These are phyloP conservation scores for Potorous gilbertii DNA, from an alignment of 2,797 vertebrate genomes.

Conservation along the genomic window DNA sequence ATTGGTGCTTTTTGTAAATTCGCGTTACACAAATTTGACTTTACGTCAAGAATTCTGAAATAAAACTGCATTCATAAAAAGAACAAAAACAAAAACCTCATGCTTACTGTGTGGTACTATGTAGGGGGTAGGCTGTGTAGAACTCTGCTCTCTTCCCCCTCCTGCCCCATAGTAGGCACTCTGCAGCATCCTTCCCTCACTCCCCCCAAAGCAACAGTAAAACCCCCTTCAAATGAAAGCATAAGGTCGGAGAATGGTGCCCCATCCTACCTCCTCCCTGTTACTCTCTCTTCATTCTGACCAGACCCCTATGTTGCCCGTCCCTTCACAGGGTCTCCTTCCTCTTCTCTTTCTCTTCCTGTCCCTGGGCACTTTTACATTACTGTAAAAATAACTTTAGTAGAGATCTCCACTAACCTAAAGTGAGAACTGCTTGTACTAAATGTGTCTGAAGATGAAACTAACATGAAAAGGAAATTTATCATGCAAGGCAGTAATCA, in stretches of 20 bases:
- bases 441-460: not conserved
- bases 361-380: not conserved
- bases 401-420: not conserved
- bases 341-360: not conserved
- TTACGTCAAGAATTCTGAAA: not conserved
- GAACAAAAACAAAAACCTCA: not conserved
- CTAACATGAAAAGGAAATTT: not conserved
- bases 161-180: not conserved
- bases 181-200: fast-evolving
- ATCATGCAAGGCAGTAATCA: not conserved
- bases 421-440: not conserved
- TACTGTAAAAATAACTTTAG: not conserved
- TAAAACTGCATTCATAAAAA: not conserved
- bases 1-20: not conserved
- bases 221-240: not conserved
- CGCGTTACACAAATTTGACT: not conserved
- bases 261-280: no score
- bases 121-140: no score
- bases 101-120: not conserved
- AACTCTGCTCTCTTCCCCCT: not conserved
- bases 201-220: not conserved
- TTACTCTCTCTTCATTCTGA: not conserved
- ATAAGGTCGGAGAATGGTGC: not conserved
- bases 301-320: not conserved
- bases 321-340: not conserved